Evolutionary conservation across 2,113 vertebrate genomes (phyloP).

Genomic region (Amphilophus citrinellus): DNA sequence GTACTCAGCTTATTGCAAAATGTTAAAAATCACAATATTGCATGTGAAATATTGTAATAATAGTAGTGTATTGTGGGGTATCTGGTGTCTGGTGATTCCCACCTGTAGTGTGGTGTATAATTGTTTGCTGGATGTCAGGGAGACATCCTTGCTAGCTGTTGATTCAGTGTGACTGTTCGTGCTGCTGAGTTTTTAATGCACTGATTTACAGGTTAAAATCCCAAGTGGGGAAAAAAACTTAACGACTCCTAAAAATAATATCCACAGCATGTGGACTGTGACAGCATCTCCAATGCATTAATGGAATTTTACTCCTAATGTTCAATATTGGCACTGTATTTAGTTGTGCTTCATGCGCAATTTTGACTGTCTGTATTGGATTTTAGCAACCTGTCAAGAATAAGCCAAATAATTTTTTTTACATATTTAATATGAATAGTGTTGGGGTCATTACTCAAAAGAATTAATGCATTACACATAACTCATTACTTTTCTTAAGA

Average conservation of each 20-base stretch:
- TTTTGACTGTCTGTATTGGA: not conserved
- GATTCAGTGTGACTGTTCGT: not conserved
- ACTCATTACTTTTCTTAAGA: too few species aligned
- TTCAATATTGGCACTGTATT: not conserved
- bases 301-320: conserved; percentile 15
- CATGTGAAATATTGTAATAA: too few species aligned
- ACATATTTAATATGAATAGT: too few species aligned
- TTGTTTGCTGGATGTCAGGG: not conserved
- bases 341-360: not conserved
- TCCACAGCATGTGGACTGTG: conserved; percentile 24
- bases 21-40: too few species aligned
- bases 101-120: not conserved
- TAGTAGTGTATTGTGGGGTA: too few species aligned
- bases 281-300: not conserved
- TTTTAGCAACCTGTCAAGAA: not conserved
- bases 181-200: not conserved
- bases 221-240: not conserved
- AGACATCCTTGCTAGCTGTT: not conserved
- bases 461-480: too few species aligned
- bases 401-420: too few species aligned
- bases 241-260: conserved; percentile 6
- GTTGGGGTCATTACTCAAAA: too few species aligned
- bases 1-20: too few species aligned
- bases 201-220: conserved; percentile 5
- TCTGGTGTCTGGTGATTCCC: too few species aligned